Conservation (phyloP, 2,888 invertebrate species). For the Scaptomyza tumidula region DNA sequence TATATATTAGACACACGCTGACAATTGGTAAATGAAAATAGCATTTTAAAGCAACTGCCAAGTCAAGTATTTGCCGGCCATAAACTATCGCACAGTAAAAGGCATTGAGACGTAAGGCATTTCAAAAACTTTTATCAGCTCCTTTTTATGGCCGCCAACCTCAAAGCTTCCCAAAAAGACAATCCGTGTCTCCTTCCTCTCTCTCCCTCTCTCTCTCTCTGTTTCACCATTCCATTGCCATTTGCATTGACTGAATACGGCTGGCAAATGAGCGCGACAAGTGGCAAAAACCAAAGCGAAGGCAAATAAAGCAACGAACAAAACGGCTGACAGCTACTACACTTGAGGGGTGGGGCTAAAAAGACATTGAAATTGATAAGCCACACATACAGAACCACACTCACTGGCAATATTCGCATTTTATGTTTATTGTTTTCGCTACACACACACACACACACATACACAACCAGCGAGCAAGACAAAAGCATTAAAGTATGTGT, state of each 20-base stretch:
- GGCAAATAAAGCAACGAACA: constrained; percentile 19
- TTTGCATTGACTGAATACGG: constrained; percentile 63
- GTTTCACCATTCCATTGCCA: not conserved
- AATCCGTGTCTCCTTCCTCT: not conserved
- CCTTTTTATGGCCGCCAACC: constrained; percentile 47
- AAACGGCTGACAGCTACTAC: constrained; percentile 5
- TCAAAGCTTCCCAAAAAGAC: not conserved
- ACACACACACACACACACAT: constrained; percentile 36
- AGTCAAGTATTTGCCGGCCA: constrained; percentile 47
- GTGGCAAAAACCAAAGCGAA: constrained; percentile 40
- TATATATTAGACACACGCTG: constrained; percentile 1
- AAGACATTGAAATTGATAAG: constrained; percentile 68
- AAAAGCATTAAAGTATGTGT: not conserved
- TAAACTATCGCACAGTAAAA: constrained; percentile 68
- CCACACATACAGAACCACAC: constrained; percentile 33
- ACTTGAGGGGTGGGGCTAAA: constrained; percentile 4
- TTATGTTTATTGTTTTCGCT: constrained; percentile 70
- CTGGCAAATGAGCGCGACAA: constrained; percentile 64
- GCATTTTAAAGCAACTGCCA: constrained; percentile 22
- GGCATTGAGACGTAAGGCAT: constrained; percentile 48
- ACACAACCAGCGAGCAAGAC: not conserved
- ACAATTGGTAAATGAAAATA: constrained; percentile 54
- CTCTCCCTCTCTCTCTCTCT: not conserved
- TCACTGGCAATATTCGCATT: constrained; percentile 29
- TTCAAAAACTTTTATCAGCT: constrained; percentile 67